Base-by-base conservation (phyloP, 92 coral and sea anemone species). In the Zoanthus sansibaricus region DNA sequence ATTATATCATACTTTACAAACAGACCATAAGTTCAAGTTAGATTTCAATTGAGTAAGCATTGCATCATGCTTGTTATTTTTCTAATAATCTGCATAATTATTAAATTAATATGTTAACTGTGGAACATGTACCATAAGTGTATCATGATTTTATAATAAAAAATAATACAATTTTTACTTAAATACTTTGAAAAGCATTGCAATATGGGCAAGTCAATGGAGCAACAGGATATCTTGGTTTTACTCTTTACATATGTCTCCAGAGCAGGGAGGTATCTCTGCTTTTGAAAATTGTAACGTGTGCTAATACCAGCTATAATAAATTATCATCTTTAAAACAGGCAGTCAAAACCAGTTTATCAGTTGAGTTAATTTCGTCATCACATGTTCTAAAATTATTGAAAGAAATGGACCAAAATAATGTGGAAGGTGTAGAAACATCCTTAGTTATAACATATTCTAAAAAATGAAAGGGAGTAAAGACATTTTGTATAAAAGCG, bases 211-310 rank as follows among this genome's bases (percentile, higher is more conserved):
- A 4, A 58, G 66, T 58, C 5, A 58, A 58, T 58, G 15, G 66
- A 15, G 66, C 66, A 58, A 58, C 66, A 58, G n/a, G n/a, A 15
- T 58, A 58, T 15, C 3, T 58, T 58, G 66, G 66, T 58, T 58
- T 58, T 58, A 58, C 66, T 58, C n/a, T 58, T 58, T 58, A 12
- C 66, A 58, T 58, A 15, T 12, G 66, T 58, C 66, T 58, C 66
- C 66, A 58, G 66, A 58, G 66, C 66, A 58, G 3, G 66, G 66
- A 58, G 25, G n/a, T 15, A 58, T 58, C 66, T 58, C 66, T 58
- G 66, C 66, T 58, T 58, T 58, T 58, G 66, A 58, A 58, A 21
- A 15, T 58, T 58, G 66, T 58, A 58, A 58, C n/a, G 66, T 58
- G 66, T 12, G 66, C 66, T 58, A 58, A 58, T 58, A 58, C 17